Base-by-base conservation (phyloP, 2,888 invertebrate genomes). In the Dendrolimus pini region DNA sequence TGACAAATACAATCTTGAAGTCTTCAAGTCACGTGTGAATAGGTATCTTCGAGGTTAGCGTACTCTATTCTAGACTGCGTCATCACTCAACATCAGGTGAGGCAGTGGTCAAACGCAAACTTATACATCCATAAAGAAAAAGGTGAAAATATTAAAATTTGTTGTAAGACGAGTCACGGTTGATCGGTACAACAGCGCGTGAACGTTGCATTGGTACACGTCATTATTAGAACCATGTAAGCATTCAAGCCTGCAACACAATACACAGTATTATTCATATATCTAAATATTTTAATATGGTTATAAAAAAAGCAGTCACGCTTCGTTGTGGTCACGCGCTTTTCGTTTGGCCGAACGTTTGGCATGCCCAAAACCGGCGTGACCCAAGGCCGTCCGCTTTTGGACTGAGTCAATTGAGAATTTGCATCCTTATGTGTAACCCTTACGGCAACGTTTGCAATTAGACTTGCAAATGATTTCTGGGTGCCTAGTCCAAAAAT, bases 261-360 rank as follows among this genome's bases (percentile, higher is more conserved):
- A 0, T 9, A 47, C 14, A 47, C 47, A 9, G 42, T 57, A 41
- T 58, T 55, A 55, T 55, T 58, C 55, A 56, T 41, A 41, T 30
- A 41, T 41, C 59, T 61, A 56, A 55, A 59, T 58, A 63, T 30
- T 30, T 12, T 47, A 47, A 47, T 47, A 12, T 47, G 47, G 47
- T 30, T 47, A 41, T 12, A 41, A 41, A 30, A 41, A 47, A 47
- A 60, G 58, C 60, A 66, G 70, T 72, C 76, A 75, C 74, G 77
- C 72, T 65, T 64, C 62, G 65, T 61, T 63, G 64, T 66, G 68
- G 73, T 80, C 78, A 80, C 81, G 83, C 74, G 69, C 69, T 74
- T 77, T 77, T 78, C 73, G 79, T 78, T 72, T 71, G 71, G 74
- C 78, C 77, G 76, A 81, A 78, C 74, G 74, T 77, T 79, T 77